Base-by-base conservation (phyloP, 2,888 invertebrate genomes). In the Yponomeuta malinellus region DNA sequence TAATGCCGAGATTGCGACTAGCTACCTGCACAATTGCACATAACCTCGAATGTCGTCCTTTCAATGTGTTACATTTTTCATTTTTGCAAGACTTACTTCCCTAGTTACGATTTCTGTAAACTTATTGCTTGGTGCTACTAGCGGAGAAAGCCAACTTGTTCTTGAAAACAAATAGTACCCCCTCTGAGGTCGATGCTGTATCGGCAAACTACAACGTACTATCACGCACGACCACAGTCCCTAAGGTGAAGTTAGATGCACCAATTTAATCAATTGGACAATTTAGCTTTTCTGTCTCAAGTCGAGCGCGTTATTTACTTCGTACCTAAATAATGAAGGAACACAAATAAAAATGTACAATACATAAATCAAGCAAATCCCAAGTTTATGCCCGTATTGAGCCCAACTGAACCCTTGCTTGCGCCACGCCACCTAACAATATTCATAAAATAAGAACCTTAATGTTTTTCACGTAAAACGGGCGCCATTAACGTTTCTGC, bases 1-100 rank as follows among this genome's bases (percentile, higher is more conserved):
- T 86, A 86, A 84, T 83, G 84, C 81, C 81, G 79, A 78, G 77
- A 77, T 77, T 80, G 82, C 81, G 82, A 80, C 81, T 79, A 81
- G 75, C 66, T 72, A 73, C 72, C 73, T 73, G 72, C 43, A 64
- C 67, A 70, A 70, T 70, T 70, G 70, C 48, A 70, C 64, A 70
- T 70, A 70, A 70, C 65, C 64, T 70, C 65, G 65, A 65, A 65
- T 65, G 70, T 70, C 70, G 65, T 64, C 31, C 70, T 48, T 65
- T 65, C 70, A 65, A 70, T 70, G 70, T 70, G 70, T 70, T 70
- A 65, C 70, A 70, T 70, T 70, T 70, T 70, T 70, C 70, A 70
- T 70, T 70, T 70, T 65, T 70, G 70, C 15, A 43, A 65, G 65
- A 48, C 70, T 65, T 29, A 69, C 68, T 69, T 52, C 31, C 10